Evolutionary conservation across 2,888 invertebrate species (phyloP).

Genomic region (Lasioglossum figueresi): DNA sequence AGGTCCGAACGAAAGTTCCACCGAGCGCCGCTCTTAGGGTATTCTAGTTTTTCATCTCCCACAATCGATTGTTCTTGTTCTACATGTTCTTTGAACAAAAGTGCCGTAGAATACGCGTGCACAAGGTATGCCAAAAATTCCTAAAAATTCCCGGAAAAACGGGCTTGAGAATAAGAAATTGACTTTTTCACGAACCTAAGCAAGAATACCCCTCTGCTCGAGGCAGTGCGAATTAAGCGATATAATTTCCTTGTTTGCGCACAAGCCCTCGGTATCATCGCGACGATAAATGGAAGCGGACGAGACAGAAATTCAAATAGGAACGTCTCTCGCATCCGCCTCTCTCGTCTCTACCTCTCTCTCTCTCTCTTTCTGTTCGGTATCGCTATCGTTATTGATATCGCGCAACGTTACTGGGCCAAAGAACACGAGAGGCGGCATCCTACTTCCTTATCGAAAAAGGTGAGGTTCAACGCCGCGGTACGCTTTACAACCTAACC

Average conservation of each 20-base stretch:
- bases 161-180: no score
- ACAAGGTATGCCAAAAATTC: no score
- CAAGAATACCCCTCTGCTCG: background rate
- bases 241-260: conserved; percentile 1
- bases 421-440: background rate
- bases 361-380: background rate
- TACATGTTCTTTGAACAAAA: background rate
- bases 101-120: no score
- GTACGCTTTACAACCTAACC: conserved; percentile 16
- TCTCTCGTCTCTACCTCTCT: background rate
- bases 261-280: background rate
- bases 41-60: background rate
- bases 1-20: conserved; percentile 45
- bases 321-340: background rate
- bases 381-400: conserved; percentile 12
- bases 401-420: background rate
- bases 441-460: conserved; percentile 43
- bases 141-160: no score
- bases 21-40: background rate
- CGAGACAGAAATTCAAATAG: conserved; percentile 1
- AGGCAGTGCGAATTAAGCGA: background rate
- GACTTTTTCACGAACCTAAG: background rate
- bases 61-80: background rate
- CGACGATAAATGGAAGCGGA: background rate
- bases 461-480: conserved; percentile 13